Evolutionary conservation across 2,888 invertebrate genomes (phyloP), one percentile per base, ranked within the genome.

Genomic region (Minunthozetes semirufus): DNA sequence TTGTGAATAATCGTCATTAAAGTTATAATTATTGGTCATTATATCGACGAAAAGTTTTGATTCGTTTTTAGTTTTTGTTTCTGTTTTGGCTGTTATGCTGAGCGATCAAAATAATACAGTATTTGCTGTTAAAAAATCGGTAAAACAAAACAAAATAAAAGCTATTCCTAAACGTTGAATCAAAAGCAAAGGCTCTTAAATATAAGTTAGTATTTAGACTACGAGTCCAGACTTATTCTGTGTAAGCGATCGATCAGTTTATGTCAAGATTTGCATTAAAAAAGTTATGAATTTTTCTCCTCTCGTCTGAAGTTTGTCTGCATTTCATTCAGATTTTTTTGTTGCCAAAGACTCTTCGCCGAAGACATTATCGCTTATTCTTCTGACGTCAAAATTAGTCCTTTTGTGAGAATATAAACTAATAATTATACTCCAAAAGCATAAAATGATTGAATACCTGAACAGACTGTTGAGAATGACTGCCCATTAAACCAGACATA

Each of bases 241-340:
- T 25, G 13, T 59, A 59, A 59, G 22, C 59, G 59, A 59, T 59
- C 59, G 59, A 59, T 59, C 59, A 59, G 25, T 59, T 59, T 22
- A 59, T 59, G 59, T 22, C 59, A 25, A 25, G 25, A 59, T 9
- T 25, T 11, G 25, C 15, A 25, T 25, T 25, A 13, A 59, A 22
- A 59, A 42, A 42, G 11, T 9, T 25, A 25, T 25, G 9, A 25
- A 59, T 59, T 25, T 25, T 3, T 19, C 9, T 1, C 6, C 27
- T 59, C 27, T 53, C 22, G 59, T 59, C 59, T 59, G 59, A 3
- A 17, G 59, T 59, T 59, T 59, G 59, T 59, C 59, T 59, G 59
- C 59, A n/a, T 9, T 59, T 59, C 27, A 59, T 50, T 50, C 50
- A 50, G 2, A 8, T 50, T 50, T 50, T 50, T 50, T 50, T 50